Evolutionary conservation across 2,797 vertebrate species (phyloP), one percentile per base, ranked within the genome.

Genomic region (Odontamblyopus lacepedii): DNA sequence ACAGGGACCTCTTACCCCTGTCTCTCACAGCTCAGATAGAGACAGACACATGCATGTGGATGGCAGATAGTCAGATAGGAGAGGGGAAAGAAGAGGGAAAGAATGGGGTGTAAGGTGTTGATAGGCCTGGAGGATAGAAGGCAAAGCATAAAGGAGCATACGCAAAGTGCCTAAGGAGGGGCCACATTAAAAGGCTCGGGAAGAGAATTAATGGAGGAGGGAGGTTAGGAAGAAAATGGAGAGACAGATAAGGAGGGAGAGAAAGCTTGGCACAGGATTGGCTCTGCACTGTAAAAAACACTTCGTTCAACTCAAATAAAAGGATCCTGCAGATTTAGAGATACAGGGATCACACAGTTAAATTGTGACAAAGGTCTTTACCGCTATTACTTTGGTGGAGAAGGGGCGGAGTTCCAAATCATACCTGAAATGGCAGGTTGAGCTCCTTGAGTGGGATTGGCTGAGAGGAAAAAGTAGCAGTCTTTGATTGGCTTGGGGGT

Each of bases 1-100:
- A 92, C 91, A 92, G 88, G 84, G 87, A 89, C 91, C 91, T 91
- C 91, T 92, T 90, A 91, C 87, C 90, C 88, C 85, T 81, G 89
- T 92, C 90, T 89, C 88, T 85, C 90, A 85, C 91, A 91, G 88
- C 89, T 91, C 82, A 79, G 89, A 91, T 88, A 90, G 86, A 89
- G 79, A 85, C 84, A 91, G 89, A 91, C 88, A 91, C 89, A 91
- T 88, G 90, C 86, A 85, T 68, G 30, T 53, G 81, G 84, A 83
- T 80, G 85, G 87, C 84, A 88, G 88, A 89, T 88, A 86, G 83
- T 79, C 79, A 81, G 86, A 91, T 87, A 90, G 82, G 70, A 78
- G 78, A 78, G 62, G 74, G 86, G 77, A 70, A 78, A 89, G 79
- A 70, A 38, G 15, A 55, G 70, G 77, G 78, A 67, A 74, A 76